These are phyloP conservation scores for Oceanodroma leucorhoa DNA, from an alignment of 2,797 vertebrate genomes.

Conservation along the genomic window DNA sequence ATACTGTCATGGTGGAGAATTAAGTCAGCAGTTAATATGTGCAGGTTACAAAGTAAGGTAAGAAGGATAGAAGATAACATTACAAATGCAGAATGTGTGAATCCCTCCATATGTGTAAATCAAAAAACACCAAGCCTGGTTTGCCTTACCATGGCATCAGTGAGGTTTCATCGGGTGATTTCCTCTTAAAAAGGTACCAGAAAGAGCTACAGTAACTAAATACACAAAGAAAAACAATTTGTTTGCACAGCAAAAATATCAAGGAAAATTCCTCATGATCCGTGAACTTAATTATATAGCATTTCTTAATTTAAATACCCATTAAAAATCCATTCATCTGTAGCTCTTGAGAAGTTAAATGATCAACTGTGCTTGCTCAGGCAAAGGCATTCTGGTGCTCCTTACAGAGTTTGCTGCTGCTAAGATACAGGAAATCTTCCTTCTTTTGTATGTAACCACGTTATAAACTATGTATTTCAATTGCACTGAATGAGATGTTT, in stretches of 20 bases:
- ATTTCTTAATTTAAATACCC: not conserved
- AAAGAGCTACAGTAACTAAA: not conserved
- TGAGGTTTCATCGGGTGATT: not conserved
- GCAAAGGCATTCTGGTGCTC: not conserved
- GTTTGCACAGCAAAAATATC: not conserved
- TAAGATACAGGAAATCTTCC: not conserved
- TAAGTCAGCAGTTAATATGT: not conserved
- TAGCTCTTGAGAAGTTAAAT: not conserved
- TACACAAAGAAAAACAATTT: not conserved
- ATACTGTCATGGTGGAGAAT: not conserved
- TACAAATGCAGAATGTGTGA: not conserved
- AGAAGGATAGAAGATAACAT: not conserved
- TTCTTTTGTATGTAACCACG: not conserved
- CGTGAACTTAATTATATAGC: not conserved
- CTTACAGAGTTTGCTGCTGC: not conserved
- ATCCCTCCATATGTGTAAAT: not conserved
- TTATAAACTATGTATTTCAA: not conserved
- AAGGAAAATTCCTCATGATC: not conserved
- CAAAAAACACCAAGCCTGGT: not conserved
- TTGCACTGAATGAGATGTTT: not conserved
- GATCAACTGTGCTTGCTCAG: not conserved
- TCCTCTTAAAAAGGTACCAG: not conserved
- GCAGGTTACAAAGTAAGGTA: not conserved
- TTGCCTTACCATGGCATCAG: not conserved
- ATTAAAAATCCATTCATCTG: not conserved